Conservation (phyloP, 1,140 invertebrate species). For the Brachionus sp. region DNA sequence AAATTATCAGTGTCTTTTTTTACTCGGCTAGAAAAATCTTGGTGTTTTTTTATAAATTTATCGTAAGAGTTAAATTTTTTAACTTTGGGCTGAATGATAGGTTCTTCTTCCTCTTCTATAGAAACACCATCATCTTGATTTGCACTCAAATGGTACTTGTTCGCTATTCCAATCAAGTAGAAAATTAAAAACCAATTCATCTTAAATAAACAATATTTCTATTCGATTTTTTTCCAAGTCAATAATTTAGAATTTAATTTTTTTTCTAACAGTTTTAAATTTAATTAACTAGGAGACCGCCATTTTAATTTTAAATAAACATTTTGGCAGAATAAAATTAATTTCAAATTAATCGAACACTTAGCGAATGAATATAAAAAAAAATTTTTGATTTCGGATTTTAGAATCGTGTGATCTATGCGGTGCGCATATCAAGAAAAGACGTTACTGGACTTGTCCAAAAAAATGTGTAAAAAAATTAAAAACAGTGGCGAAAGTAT, state of each 20-base stretch:
- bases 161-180: background rate
- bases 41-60: background rate
- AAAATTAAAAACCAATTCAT: background rate
- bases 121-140: conserved; percentile 13
- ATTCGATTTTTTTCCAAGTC: background rate
- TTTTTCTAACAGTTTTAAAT: background rate
- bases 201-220: background rate
- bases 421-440: too few species aligned
- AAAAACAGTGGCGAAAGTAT: too few species aligned
- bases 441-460: too few species aligned
- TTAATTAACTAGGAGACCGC: background rate
- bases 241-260: background rate
- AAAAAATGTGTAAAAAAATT: too few species aligned
- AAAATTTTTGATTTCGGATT: too few species aligned
- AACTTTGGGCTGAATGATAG: background rate
- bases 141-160: background rate
- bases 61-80: background rate
- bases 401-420: too few species aligned
- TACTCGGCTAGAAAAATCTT: background rate
- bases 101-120: conserved; percentile 3
- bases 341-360: too few species aligned
- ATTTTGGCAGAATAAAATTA: background rate
- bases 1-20: conserved; percentile 34
- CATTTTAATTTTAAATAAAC: background rate
- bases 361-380: too few species aligned